Conservation (phyloP, 2,113 vertebrate genomes). For the Pithys albifrons region DNA sequence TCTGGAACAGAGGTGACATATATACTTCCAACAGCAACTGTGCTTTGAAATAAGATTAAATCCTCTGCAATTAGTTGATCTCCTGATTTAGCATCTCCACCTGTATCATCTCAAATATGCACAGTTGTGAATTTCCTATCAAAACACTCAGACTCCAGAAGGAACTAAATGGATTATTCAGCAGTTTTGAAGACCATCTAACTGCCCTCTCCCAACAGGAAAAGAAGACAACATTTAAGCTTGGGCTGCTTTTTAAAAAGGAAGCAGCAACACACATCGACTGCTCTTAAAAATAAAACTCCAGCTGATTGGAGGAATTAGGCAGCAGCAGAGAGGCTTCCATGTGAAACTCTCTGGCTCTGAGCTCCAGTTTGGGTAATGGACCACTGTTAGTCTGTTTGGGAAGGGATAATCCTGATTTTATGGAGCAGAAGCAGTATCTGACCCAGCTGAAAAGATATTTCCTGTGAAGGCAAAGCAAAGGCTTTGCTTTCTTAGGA, state of each 20-base stretch:
- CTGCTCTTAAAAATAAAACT: background rate
- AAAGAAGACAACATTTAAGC: background rate
- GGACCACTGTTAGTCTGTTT: background rate
- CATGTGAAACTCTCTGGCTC: background rate
- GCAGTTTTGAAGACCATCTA: background rate
- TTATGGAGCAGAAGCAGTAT: background rate
- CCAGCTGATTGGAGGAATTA: background rate
- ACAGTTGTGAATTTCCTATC: background rate
- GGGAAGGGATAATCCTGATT: background rate
- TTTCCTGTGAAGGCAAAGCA: background rate
- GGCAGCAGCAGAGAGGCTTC: background rate
- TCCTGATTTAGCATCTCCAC: background rate
- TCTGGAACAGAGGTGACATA: background rate
- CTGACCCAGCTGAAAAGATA: background rate
- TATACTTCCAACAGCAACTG: rapidly evolving
- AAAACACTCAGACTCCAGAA: background rate
- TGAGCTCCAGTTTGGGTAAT: background rate
- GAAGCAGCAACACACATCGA: background rate
- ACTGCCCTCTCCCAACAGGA: background rate
- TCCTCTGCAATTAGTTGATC: background rate
- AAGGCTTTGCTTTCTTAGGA: background rate
- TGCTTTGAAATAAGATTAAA: background rate
- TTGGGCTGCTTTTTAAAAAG: background rate
- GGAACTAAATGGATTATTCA: background rate
- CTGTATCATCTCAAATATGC: background rate